phyloP scores from a whole-genome alignment of 2,113 vertebrate genomes.

The Entomyzon cyanotis region DNA sequence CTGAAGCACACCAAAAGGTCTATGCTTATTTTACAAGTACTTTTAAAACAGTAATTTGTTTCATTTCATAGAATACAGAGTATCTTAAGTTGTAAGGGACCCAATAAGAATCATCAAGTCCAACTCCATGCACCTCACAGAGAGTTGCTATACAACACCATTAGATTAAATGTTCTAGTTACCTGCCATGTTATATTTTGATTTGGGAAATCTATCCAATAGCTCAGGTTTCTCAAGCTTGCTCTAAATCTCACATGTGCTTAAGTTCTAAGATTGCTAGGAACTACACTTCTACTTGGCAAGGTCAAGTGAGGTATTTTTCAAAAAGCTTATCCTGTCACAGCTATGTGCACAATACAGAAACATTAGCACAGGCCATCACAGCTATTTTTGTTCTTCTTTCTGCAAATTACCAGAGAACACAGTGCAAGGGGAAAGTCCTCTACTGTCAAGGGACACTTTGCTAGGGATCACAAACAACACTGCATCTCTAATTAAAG shows the following conservation, averaged over 20 bases:
- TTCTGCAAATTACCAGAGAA: not conserved
- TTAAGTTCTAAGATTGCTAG: not conserved
- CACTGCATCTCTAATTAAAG: not conserved
- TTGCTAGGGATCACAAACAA: not conserved
- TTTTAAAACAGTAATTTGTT: not conserved
- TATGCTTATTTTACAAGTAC: not conserved
- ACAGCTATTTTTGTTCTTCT: not conserved
- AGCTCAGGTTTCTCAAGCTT: not conserved
- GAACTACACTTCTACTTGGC: not conserved
- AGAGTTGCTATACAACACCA: not conserved
- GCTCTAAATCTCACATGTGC: not conserved
- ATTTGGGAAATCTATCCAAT: not conserved
- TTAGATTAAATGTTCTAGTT: not conserved
- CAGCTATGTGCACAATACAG: not conserved
- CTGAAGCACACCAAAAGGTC: not conserved
- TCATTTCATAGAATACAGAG: not conserved
- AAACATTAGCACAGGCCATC: not conserved
- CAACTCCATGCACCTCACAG: not conserved
- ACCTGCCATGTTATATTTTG: not conserved
- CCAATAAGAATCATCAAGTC: not conserved
- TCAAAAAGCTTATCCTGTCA: not conserved
- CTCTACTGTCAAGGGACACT: not conserved
- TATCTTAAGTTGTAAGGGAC: not conserved
- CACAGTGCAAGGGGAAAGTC: not conserved
- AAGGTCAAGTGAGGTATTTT: not conserved